Conservation (phyloP, 2,888 invertebrate genomes). For the Patella caerulea region DNA sequence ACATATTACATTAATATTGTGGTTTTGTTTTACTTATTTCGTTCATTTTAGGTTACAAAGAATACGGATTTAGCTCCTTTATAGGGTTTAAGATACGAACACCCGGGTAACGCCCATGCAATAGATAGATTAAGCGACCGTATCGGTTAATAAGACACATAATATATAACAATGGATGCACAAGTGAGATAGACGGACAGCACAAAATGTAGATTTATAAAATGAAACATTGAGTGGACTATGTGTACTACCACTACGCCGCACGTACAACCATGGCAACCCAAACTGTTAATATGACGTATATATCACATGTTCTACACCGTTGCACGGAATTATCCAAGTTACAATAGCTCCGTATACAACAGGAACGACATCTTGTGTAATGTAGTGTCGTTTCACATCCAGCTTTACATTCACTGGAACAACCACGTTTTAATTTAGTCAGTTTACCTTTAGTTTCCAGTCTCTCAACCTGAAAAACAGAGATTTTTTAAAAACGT, state of each 20-base stretch:
- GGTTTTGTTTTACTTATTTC: too few relatives aligned
- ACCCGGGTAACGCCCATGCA: too few relatives aligned
- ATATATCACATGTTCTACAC: too few relatives aligned
- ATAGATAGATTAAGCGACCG: too few relatives aligned
- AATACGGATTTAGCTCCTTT: too few relatives aligned
- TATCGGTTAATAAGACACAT: background rate
- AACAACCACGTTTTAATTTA: constrained; percentile 24
- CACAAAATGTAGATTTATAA: background rate
- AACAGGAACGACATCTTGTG: constrained; percentile 27
- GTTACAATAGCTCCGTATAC: constrained; percentile 27
- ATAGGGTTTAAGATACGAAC: too few relatives aligned
- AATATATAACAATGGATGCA: background rate
- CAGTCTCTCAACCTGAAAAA: constrained; percentile 22
- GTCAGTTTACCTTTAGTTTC: constrained; percentile 17
- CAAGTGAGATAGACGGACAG: background rate
- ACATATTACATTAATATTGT: too few relatives aligned
- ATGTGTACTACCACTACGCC: background rate
- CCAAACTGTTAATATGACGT: too few relatives aligned
- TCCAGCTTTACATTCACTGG: constrained; percentile 24
- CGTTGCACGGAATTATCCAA: constrained; percentile 13
- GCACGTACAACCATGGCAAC: background rate
- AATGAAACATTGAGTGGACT: too few relatives aligned
- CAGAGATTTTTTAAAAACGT: too few relatives aligned
- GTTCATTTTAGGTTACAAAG: too few relatives aligned
- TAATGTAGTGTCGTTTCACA: constrained; percentile 14